Base-by-base conservation (phyloP, 2,888 invertebrate species). In the Pollenia griseotomentosa region DNA sequence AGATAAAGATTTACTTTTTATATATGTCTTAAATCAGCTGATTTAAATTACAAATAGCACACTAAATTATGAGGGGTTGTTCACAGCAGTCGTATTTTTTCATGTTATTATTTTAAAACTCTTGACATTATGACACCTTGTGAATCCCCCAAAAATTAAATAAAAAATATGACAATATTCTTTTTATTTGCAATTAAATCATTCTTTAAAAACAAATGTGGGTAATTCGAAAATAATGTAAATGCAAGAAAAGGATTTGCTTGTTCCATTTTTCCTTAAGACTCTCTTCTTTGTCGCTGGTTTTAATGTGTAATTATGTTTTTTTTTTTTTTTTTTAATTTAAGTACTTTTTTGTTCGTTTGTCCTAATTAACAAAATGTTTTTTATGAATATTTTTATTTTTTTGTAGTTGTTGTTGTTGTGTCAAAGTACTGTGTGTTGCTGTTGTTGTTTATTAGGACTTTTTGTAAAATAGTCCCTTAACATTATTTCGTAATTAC, bases 401-500 rank as follows among this genome's bases (percentile, higher is more conserved):
- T 59, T 33, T 42, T 48, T 61, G 44, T 73, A 68, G 53, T 48
- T 48, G 68, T 81, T 68, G 7, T 12, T 33, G 8, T 79, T 3
- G 0, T 63, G 33, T 70, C 63, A 61, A 44, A 59, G 14, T 44
- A 8, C 48, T 81, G 48, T 70, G 48, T 73, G 33, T 48, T 33
- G 33, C 33, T 33, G 5, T 33, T 33, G 6, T 33, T 85, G 81
- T 82, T 78, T 86, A 79, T 79, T 61, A 83, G 75, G 70, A 46
- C 57, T 86, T 82, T 86, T 61, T 87, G 73, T 87, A 78, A 74
- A 78, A 82, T 87, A 82, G 77, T 78, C 84, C 78, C 68, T 84
- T 63, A 84, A 87, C 81, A 87, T 87, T 78, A 84, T 87, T 81
- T 87, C 75, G 73, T 84, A 87, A 84, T 87, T 87, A 87, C 68